Evolutionary conservation across 2,113 vertebrate species (phyloP).

Genomic region (Macheiramphus alcinus): DNA sequence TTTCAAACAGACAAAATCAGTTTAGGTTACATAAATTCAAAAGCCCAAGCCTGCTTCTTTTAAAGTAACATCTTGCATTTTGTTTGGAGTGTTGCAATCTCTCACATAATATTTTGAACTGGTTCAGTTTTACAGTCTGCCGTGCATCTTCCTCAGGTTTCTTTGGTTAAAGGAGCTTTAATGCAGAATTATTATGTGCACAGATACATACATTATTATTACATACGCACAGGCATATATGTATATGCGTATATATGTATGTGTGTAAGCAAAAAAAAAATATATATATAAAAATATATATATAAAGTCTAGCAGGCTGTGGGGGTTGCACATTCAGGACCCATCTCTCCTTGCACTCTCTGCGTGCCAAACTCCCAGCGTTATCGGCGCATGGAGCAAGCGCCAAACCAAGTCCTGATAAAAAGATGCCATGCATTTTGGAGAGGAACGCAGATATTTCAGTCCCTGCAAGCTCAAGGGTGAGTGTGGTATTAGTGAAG

Average conservation of each 20-base stretch:
- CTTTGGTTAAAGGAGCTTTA: background rate
- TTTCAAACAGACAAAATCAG: conserved; percentile 70
- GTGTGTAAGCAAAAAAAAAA: background rate
- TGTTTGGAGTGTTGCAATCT: conserved; percentile 45
- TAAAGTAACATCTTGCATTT: conserved; percentile 63
- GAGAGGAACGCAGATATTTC: background rate
- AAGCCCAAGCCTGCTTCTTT: conserved; percentile 52
- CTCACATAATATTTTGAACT: background rate
- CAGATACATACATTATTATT: background rate
- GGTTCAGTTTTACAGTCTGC: background rate
- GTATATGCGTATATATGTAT: too few relatives aligned
- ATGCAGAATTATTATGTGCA: background rate
- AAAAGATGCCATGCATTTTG: background rate
- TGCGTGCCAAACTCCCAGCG: background rate
- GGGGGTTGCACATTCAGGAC: background rate
- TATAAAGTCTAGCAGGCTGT: background rate
- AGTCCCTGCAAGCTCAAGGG: background rate
- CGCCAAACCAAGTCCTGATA: background rate
- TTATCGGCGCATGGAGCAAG: background rate
- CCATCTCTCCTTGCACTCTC: background rate
- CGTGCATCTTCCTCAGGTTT: background rate
- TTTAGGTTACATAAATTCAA: conserved; percentile 68
- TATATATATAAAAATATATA: background rate
- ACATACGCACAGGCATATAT: background rate
- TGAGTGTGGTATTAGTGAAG: background rate